A percentile compares a stretch with the other conserved stretches of the same genome.
Conservation (phyloP, 2,888 invertebrate genomes). For the Latheticus oryzae region DNA sequence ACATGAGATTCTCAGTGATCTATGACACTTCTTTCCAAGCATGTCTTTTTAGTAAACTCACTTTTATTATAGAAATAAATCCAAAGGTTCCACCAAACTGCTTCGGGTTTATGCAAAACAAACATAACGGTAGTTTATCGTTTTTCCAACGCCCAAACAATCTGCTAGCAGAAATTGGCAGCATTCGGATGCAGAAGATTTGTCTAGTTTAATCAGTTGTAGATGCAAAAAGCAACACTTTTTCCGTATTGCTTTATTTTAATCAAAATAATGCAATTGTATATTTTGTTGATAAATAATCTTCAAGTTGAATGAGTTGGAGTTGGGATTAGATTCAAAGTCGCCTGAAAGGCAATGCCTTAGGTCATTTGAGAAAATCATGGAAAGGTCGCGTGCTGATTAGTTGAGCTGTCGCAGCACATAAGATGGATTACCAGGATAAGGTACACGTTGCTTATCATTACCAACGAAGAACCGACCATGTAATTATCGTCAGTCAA, state of each 20-base stretch:
- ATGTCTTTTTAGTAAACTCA: slow-evolving; percentile 48
- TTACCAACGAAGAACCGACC: slow-evolving; percentile 36
- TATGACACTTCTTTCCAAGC: slow-evolving; percentile 43
- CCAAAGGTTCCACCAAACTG: slow-evolving; percentile 24
- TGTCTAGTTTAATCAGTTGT: too few species aligned
- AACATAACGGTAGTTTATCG: slow-evolving; percentile 31
- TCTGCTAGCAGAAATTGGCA: too few species aligned
- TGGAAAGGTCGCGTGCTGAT: slow-evolving; percentile 51
- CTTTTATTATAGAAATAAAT: slow-evolving; percentile 51
- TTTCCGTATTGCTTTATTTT: too few species aligned
- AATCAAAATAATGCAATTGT: too few species aligned
- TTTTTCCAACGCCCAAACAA: too few species aligned
- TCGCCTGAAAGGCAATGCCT: slow-evolving; percentile 11
- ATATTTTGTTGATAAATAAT: too few species aligned
- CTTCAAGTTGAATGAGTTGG: too few species aligned
- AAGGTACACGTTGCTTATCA: slow-evolving; percentile 49
- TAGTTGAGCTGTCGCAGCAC: slow-evolving; percentile 52
- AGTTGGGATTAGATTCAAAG: too few species aligned
- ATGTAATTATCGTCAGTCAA: slow-evolving; percentile 36
- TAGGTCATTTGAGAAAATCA: slow-evolving; percentile 33
- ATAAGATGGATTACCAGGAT: slow-evolving; percentile 52
- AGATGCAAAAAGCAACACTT: too few species aligned
- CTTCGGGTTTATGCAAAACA: slow-evolving; percentile 36
- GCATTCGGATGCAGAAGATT: too few species aligned
- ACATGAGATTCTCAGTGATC: slow-evolving; percentile 57